phyloP scores from a whole-genome alignment of 92 coral and sea anemone species.

The Phenganax marumi region DNA sequence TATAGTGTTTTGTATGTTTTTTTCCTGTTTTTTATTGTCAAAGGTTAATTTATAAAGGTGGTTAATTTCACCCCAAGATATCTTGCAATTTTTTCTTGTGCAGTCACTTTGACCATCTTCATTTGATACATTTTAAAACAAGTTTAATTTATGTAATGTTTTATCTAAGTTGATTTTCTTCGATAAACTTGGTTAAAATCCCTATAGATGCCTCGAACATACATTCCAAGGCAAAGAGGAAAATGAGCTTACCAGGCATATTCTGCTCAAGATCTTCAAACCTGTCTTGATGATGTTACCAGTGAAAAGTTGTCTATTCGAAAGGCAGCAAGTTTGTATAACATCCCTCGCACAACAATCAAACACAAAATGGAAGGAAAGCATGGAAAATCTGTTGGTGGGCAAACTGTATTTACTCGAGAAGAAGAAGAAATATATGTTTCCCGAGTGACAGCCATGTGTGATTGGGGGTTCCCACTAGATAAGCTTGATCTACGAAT shows the following conservation, averaged over 20 bases:
- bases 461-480: constrained; percentile 9
- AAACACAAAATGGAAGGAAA: constrained; percentile 6
- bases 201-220: constrained; percentile 9
- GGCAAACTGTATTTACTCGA: constrained; percentile 5
- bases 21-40: neutral
- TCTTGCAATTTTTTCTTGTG: neutral
- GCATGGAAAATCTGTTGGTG: constrained; percentile 20
- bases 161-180: constrained; percentile 1
- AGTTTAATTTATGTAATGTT: neutral
- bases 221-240: constrained; percentile 19
- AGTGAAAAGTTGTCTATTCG: neutral
- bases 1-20: neutral
- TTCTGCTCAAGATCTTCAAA: constrained; percentile 12
- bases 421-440: constrained; percentile 8
- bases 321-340: constrained; percentile 9
- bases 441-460: neutral
- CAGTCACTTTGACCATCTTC: constrained; percentile 1
- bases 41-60: neutral
- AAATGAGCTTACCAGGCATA: constrained; percentile 12
- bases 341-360: constrained; percentile 20
- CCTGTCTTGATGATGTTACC: neutral
- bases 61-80: constrained; percentile 6
- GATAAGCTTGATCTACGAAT: constrained; percentile 15
- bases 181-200: neutral
- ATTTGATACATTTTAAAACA: neutral